Evolutionary conservation across 2,888 invertebrate species (phyloP), one percentile per base, ranked within the genome.

Genomic region (Chalcis sispes): DNA sequence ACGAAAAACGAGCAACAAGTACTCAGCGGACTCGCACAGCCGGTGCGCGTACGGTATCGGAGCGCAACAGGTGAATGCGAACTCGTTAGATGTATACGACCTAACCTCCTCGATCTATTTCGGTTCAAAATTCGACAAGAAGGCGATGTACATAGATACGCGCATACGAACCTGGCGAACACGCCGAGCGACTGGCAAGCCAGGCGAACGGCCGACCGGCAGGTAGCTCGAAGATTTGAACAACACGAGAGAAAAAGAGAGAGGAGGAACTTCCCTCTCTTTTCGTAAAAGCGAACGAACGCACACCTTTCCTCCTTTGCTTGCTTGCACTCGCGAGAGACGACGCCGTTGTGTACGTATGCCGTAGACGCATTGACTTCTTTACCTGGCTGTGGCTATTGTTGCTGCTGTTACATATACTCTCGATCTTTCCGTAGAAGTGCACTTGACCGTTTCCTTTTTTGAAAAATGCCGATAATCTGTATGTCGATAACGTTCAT

Each of bases 111-210:
- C n/a, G n/a, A n/a, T n/a, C n/a, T n/a, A n/a, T n/a, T n/a, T n/a
- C n/a, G n/a, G n/a, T n/a, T 46, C 10, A 18, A 25, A 3, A 59
- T 15, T 36, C 2, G 36, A 59, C 32, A 7, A 42, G 3, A 59
- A 40, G 7, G 13, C 13, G 25, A 20, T 8, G 27, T 18, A 18
- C 23, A 18, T 23, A 15, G 29, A 13, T 36, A 32, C 40, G 15
- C 32, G 67, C 23, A 25, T 20, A 18, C 46, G 70, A 58, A 64
- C 75, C 75, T 75, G 70, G 75, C 75, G 70, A 75, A 70, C 70
- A 48, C 69, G 75, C 70, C 75, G 70, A 52, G 23, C 75, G 75
- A 75, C 75, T 75, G 75, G 50, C 50, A 40, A 13, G 59, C 8
- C 20, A n/a, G 62, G 46, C 46, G 62, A 62, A 46, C 62, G 66